These are phyloP conservation scores for Pseudorasbora parva DNA, from an alignment of 2,113 vertebrate genomes.

Conservation along the genomic window DNA sequence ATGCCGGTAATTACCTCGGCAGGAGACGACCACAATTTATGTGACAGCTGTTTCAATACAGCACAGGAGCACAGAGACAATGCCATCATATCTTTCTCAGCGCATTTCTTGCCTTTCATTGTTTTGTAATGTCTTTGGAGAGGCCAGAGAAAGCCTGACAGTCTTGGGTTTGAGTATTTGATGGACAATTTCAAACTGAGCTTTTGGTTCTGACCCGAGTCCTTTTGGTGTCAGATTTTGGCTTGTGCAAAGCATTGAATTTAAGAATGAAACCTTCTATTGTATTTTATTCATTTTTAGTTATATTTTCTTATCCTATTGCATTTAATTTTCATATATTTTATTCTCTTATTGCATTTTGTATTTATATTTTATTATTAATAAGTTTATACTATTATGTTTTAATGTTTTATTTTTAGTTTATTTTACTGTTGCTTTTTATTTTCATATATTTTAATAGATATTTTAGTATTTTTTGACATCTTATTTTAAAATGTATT, in stretches of 20 bases:
- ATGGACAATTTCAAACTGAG: background rate
- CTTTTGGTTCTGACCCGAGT: background rate
- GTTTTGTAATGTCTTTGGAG: background rate
- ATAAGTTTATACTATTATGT: no score
- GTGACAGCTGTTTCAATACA: conserved; percentile 24
- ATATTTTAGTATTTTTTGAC: no score
- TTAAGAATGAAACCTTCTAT: no score
- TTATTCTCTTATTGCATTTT: background rate
- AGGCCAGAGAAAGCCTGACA: background rate
- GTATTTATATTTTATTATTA: background rate
- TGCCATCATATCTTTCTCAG: background rate
- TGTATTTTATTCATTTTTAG: no score
- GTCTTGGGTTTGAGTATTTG: background rate
- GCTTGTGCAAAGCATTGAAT: background rate
- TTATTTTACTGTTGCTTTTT: no score
- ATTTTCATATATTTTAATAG: no score
- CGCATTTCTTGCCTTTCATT: background rate
- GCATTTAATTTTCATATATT: no score
- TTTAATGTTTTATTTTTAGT: no score
- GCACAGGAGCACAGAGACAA: background rate
- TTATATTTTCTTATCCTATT: no score
- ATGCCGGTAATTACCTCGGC: background rate
- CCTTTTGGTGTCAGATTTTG: background rate
- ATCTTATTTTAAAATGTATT: no score
- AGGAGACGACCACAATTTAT: conserved; percentile 52